Conservation (phyloP, 2,888 invertebrate genomes). For the Rhogogaster chlorosoma region DNA sequence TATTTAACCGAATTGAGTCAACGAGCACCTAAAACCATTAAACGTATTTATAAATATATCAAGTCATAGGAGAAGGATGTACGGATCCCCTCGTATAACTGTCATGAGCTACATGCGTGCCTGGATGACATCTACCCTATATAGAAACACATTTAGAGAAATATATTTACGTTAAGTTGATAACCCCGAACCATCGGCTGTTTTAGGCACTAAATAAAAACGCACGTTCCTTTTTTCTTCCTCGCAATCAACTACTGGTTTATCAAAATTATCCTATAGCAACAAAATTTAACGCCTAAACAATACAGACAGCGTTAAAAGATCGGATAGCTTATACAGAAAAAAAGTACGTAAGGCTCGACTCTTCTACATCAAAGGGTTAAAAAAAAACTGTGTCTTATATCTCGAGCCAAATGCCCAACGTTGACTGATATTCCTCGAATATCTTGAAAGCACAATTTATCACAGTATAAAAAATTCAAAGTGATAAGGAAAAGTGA, state of each 20-base stretch:
- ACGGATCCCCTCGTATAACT: constrained; percentile 24
- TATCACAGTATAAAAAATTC: not conserved
- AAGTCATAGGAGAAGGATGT: not conserved
- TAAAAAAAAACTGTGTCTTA: not conserved
- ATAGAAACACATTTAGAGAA: constrained; percentile 15
- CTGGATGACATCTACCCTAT: constrained; percentile 13
- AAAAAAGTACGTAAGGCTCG: not conserved
- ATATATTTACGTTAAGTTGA: constrained; percentile 22
- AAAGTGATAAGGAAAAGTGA: not conserved
- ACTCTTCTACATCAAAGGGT: not conserved
- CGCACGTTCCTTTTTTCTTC: not conserved
- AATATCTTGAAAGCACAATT: not conserved
- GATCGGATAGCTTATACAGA: not conserved
- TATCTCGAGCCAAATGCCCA: not conserved
- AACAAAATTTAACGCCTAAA: not conserved
- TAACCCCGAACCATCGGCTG: not conserved
- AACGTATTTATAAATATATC: constrained; percentile 48
- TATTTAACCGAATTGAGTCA: constrained; percentile 42
- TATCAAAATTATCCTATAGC: not conserved
- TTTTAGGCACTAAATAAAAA: not conserved
- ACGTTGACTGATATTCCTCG: not conserved
- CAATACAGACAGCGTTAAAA: not conserved
- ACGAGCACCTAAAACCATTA: constrained; percentile 46
- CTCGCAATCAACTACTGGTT: not conserved
- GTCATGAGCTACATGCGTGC: constrained; percentile 35